These are phyloP conservation scores for Crocuta crocuta DNA, from an alignment of 2,113 vertebrate genomes.

Conservation along the genomic window DNA sequence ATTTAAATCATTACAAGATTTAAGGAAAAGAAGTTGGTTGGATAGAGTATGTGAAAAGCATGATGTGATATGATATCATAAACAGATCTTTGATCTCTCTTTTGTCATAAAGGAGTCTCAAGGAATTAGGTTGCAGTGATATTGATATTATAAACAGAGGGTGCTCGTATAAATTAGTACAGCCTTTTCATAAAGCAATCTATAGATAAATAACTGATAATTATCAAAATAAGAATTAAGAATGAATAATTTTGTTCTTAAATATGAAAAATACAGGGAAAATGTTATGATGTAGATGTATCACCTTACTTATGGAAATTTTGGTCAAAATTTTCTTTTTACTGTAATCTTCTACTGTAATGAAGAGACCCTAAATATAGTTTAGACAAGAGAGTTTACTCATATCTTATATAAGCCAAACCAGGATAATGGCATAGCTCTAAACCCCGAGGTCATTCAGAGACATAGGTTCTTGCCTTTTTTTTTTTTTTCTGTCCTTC, in stretches of 20 bases:
- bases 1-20: slow-evolving; percentile 39
- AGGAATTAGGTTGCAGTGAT: slow-evolving; percentile 11
- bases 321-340: background rate
- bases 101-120: background rate
- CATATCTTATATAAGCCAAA: background rate
- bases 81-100: background rate
- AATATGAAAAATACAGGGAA: background rate
- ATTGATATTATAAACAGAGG: background rate
- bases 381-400: background rate
- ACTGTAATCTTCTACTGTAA: background rate
- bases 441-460: background rate
- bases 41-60: background rate
- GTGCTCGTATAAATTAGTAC: background rate
- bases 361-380: background rate
- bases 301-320: background rate
- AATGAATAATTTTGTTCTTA: background rate
- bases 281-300: background rate
- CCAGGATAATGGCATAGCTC: background rate
- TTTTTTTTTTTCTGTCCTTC: background rate
- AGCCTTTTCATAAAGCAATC: background rate
- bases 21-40: background rate
- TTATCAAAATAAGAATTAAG: too few species aligned
- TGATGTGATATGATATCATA: too few species aligned
- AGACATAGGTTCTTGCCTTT: background rate
- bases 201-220: background rate